phyloP scores from a whole-genome alignment of 2,888 invertebrate genomes.

The Hyppa rectilinea region DNA sequence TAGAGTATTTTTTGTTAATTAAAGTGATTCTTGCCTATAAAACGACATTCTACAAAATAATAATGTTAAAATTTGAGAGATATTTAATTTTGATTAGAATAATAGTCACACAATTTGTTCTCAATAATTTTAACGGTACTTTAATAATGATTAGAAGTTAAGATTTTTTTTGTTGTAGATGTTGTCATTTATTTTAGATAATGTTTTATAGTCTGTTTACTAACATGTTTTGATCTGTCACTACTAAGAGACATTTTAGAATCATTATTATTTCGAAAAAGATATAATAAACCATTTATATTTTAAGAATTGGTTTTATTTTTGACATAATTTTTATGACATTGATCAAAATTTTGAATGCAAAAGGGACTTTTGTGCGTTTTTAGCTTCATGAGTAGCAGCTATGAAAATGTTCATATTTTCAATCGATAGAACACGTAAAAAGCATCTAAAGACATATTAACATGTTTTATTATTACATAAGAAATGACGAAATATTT shows the following conservation, averaged over 20 bases:
- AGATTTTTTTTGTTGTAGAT: neutral
- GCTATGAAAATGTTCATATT: neutral
- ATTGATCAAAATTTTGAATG: neutral
- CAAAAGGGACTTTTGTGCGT: constrained; percentile 2
- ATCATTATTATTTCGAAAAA: neutral
- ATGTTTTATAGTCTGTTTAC: constrained; percentile 6
- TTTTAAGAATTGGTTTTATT: neutral
- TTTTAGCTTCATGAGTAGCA: neutral
- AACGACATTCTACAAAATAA: constrained; percentile 1
- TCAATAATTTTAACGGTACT: neutral
- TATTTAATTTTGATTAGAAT: too few species aligned
- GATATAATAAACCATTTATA: neutral
- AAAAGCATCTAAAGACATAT: neutral
- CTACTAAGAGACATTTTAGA: neutral
- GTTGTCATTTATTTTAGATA: constrained; percentile 7
- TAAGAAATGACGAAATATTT: neutral
- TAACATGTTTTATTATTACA: neutral
- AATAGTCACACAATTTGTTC: too few species aligned
- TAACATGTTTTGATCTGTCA: neutral
- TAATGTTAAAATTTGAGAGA: neutral
- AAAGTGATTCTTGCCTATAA: neutral
- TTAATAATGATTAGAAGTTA: too few species aligned
- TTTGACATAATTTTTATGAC: constrained; percentile 4
- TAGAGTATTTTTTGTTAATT: constrained; percentile 3
- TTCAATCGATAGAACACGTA: neutral